A percentile compares a stretch with the other conserved stretches of the same genome.
Evolutionary conservation across 2,888 invertebrate genomes (phyloP).

Genomic region (Drosophila algonquin): DNA sequence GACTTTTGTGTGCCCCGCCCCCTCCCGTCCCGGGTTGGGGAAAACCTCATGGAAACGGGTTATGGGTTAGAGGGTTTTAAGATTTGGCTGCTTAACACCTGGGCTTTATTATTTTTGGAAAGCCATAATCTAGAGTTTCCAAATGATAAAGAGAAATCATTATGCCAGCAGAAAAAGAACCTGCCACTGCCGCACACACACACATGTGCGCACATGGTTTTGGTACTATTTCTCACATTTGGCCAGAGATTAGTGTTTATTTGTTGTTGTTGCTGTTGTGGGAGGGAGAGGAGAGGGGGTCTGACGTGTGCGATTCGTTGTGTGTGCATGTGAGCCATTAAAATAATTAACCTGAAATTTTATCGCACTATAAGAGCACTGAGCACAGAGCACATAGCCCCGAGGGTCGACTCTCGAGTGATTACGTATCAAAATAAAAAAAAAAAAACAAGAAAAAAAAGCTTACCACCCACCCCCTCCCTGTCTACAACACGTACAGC

Average conservation of each 20-base stretch:
- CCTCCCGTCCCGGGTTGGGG: background rate
- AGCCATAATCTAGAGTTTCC: background rate
- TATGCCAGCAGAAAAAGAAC: background rate
- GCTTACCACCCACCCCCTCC: background rate
- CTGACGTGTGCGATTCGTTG: constrained; percentile 13
- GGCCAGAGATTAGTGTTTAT: constrained; percentile 11
- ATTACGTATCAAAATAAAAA: constrained; percentile 42
- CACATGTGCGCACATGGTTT: background rate
- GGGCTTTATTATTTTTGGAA: background rate
- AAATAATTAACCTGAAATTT: constrained; percentile 62
- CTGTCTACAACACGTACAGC: too few relatives aligned
- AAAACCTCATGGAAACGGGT: constrained; percentile 28
- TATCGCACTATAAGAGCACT: constrained; percentile 43
- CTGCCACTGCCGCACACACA: background rate
- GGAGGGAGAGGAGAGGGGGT: background rate
- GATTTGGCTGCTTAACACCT: background rate
- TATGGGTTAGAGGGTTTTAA: background rate
- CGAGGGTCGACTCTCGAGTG: constrained; percentile 31
- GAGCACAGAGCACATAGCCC: constrained; percentile 19
- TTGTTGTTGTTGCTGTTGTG: background rate
- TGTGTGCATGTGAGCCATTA: constrained; percentile 59
- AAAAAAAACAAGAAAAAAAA: constrained; percentile 17
- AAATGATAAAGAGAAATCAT: constrained; percentile 1
- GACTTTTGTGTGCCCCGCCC: background rate
- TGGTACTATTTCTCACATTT: constrained; percentile 1